Evolutionary conservation across 1,140 invertebrate genomes (phyloP), one percentile per base, ranked within the genome.

Genomic region (Probaryconus sp.): DNA sequence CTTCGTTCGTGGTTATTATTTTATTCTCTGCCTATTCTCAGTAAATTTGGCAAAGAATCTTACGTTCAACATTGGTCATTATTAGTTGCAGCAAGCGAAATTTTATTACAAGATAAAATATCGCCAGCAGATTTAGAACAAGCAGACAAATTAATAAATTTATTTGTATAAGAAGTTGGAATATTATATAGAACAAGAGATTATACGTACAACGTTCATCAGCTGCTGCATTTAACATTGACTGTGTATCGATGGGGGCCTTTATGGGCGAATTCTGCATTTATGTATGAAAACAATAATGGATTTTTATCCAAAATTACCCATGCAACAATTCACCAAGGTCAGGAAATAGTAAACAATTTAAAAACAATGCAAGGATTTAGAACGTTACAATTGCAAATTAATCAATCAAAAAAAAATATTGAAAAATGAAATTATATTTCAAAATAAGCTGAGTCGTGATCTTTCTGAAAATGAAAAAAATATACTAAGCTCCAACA

Each of bases 1-100:
- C 64, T 35, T 33, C 47, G 58, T 48, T 61, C 69, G 24, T 75
- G 38, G 13, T 18, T 79, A 5, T 21, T 79, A n/a, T 77, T 53
- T 67, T 77, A 74, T 77, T 77, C 70, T 6, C 16, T 75, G 13
- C 61, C 64, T 14, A 24, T 55, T 30, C 1, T 74, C 9, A 11
- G 16, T 3, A 20, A 67, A 60, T 77, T 63, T 71, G 28, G 53
- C 11, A 45, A 67, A 7, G 16, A 79, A 5, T 5, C 53, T 14
- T 76, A 70, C 21, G 33, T 33, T 0, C 45, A 70, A 10, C 47
- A 70, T 14, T 70, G 55, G 47, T 20, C 61, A 5, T 16, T 60
- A 7, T 18, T 70, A 5, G 67, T 55, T 7, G 18, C 5, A 5
- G 14, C 10, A 7, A 31, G 11, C 5, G 11, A 26, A 2, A 11